Conservation (phyloP, 2,113 vertebrate genomes). For the Campylorhamphus procurvoides region DNA sequence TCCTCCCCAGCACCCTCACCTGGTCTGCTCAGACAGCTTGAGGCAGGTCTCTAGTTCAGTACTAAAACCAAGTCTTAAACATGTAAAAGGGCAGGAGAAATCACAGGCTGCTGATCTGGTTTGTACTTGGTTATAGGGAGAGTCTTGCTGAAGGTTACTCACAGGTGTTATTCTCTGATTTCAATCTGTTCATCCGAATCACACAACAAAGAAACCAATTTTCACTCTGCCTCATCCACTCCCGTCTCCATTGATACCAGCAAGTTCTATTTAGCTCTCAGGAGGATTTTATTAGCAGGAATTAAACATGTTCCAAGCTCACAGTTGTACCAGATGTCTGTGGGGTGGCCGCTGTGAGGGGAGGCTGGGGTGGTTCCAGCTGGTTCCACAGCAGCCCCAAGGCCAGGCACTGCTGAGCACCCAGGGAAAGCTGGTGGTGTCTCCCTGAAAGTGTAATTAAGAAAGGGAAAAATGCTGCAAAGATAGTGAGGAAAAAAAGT, state of each 20-base stretch:
- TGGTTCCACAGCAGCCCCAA: accelerated
- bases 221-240: neutral
- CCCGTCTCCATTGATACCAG: neutral
- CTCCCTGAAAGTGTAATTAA: neutral
- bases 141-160: neutral
- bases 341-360: neutral
- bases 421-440: accelerated
- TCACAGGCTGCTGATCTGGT: neutral
- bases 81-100: neutral
- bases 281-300: neutral
- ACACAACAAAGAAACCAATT: neutral
- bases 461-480: neutral
- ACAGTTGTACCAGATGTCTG: neutral
- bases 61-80: neutral
- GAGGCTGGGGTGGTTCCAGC: accelerated
- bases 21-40: neutral
- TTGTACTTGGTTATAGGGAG: neutral
- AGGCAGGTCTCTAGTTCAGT: neutral
- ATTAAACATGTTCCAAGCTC: neutral
- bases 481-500: neutral
- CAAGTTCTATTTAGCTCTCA: neutral
- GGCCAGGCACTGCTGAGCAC: too few relatives aligned
- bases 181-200: neutral
- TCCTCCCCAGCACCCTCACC: too few relatives aligned
- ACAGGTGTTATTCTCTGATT: neutral